Base-by-base conservation (phyloP, 2,113 vertebrate species). In the Tychaedon coryphoeus region DNA sequence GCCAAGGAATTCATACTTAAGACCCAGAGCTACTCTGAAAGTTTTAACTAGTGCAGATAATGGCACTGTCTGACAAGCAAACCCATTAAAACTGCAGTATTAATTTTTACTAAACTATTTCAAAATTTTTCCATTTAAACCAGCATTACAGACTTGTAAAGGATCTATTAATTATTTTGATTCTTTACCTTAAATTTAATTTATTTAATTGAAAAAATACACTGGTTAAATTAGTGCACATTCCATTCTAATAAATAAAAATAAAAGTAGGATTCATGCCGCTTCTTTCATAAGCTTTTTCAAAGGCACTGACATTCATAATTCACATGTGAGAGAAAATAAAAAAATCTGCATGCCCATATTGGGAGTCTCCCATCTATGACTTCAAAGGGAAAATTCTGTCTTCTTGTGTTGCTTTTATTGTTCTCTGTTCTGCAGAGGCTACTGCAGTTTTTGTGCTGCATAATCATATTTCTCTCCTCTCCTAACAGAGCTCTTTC, bases 181-280 rank as follows among this genome's bases (percentile, higher is more conserved):
- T 48, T 31, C 2, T 45, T 66, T 53, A 36, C 17, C 7, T 13
- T 45, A 54, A 33, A 40, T 40, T 42, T 24, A 17, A 20, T 36
- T 50, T 23, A 56, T 56, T 57, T 33, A 40, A 40, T 74, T 93
- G 38, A 93, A 96, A 95, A 96, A 92, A 67, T 77, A 91, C 81
- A 81, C 66, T 50, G 73, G 72, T 95, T 97, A 90, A 95, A 34
- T 92, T 48, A 42, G 6, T 31, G 62, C 19, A n/a, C 42, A 96
- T 86, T 88, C n/a, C 10, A 47, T 88, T 96, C 56, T 45, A 89
- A 94, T 38, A 96, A 96, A 94, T 54, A 95, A 90, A 97, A 91
- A 58, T 38, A 91, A 92, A 97, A 89, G 26, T 36, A 91, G 42
- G 38, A 97, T 90, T 91, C 82, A 93, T 86, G n/a, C 2, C 36